Percentiles rank a stretch among this genome's conserved stretches.
phyloP scores from a whole-genome alignment of 2,888 invertebrate genomes.

The Sicus ferrugineus region DNA sequence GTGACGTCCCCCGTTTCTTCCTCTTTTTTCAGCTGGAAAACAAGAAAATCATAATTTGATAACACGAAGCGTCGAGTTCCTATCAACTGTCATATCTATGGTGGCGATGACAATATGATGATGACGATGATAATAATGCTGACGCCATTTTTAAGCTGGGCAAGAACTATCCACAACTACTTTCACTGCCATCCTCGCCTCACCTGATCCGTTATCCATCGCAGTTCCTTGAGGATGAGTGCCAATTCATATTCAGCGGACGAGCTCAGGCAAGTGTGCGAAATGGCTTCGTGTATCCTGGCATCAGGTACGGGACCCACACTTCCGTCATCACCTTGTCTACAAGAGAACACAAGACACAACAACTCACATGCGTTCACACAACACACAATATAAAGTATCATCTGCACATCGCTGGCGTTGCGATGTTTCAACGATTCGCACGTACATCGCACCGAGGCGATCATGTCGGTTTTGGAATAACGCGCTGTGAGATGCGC shows the following conservation, averaged over 20 bases:
- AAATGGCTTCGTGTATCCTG: slow-evolving; percentile 76
- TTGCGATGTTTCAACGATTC: too few species aligned
- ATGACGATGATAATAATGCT: neutral
- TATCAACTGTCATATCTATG: neutral
- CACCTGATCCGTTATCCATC: slow-evolving; percentile 89
- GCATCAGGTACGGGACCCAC: slow-evolving; percentile 67
- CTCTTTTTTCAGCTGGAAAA: slow-evolving; percentile 85
- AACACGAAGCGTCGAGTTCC: too few species aligned
- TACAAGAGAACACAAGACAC: slow-evolving; percentile 36
- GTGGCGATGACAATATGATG: neutral
- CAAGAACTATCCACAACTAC: neutral
- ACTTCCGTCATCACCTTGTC: slow-evolving; percentile 63
- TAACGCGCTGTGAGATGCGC: neutral
- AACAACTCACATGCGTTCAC: neutral
- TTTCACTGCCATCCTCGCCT: slow-evolving; percentile 38
- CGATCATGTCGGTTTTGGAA: neutral
- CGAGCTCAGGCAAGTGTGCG: slow-evolving; percentile 83
- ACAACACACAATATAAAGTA: neutral
- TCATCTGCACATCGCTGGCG: too few species aligned
- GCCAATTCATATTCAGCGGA: slow-evolving; percentile 90
- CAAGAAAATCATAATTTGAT: slow-evolving; percentile 43
- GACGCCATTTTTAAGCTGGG: neutral
- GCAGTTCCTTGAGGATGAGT: slow-evolving; percentile 90
- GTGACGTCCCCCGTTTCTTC: slow-evolving; percentile 92
- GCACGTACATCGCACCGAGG: neutral